phyloP scores from a whole-genome alignment of 2,113 vertebrate species.

The Melanerpes formicivorus region DNA sequence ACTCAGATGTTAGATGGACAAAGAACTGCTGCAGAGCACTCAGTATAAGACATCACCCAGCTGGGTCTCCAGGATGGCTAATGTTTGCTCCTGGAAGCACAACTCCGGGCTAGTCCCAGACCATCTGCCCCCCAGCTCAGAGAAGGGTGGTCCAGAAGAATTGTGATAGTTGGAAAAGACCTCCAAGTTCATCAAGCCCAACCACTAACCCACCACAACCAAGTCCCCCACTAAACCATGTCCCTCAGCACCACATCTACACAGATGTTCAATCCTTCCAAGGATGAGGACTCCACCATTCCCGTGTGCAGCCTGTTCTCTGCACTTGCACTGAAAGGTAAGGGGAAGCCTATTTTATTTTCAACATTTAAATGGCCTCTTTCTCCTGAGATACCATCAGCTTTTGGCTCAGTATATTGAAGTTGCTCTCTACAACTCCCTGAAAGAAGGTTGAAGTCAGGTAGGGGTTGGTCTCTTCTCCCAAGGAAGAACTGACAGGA shows the following conservation, averaged over 20 bases:
- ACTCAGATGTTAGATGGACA: too few relatives aligned
- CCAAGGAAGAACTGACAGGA: too few relatives aligned
- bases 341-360: background rate
- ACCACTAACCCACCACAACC: too few relatives aligned
- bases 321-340: background rate
- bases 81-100: background rate
- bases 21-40: too few relatives aligned
- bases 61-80: background rate
- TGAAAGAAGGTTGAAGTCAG: too few relatives aligned
- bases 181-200: too few relatives aligned
- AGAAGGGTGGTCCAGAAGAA: background rate
- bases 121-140: background rate
- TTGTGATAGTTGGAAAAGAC: background rate
- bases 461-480: too few relatives aligned
- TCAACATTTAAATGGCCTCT: background rate
- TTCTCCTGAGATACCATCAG: background rate
- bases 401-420: background rate
- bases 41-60: background rate
- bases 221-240: too few relatives aligned
- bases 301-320: background rate
- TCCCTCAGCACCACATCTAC: too few relatives aligned
- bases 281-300: too few relatives aligned
- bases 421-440: background rate
- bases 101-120: background rate
- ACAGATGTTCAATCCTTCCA: too few relatives aligned